Evolutionary conservation across 2,113 vertebrate species (phyloP).

Genomic region (Furnarius figulus): DNA sequence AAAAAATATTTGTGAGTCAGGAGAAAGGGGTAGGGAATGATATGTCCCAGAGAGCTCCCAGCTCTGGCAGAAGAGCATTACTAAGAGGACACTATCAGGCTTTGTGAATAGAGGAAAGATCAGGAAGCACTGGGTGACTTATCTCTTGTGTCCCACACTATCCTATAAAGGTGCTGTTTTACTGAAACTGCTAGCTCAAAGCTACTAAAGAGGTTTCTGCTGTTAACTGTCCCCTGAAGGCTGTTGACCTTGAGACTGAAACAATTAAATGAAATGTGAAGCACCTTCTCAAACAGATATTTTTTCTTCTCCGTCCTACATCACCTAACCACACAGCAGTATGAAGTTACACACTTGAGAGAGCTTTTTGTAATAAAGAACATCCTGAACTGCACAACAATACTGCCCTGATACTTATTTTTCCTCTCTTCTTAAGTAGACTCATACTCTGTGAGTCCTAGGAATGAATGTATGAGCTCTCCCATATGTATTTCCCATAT

Average conservation of each 20-base stretch:
- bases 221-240: slow-evolving; percentile 5
- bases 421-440: not conserved
- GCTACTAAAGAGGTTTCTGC: not conserved
- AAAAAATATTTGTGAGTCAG: not conserved
- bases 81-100: not conserved
- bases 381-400: not conserved
- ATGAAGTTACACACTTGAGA: slow-evolving; percentile 37
- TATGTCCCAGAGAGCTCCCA: not conserved
- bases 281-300: not conserved
- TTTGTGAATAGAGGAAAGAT: not conserved
- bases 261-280: slow-evolving; percentile 59
- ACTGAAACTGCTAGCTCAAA: not conserved
- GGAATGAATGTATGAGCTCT: not conserved
- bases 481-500: not conserved
- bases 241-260: not conserved
- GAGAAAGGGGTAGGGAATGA: not conserved
- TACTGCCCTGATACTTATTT: not conserved
- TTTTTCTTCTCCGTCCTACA: not conserved
- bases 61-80: not conserved
- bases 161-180: not conserved
- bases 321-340: slow-evolving; percentile 5
- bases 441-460: not conserved
- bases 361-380: not conserved
- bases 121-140: not conserved
- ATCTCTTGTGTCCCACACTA: rapidly evolving